Base-by-base conservation (phyloP, 2,888 invertebrate genomes). In the Bibio marci region DNA sequence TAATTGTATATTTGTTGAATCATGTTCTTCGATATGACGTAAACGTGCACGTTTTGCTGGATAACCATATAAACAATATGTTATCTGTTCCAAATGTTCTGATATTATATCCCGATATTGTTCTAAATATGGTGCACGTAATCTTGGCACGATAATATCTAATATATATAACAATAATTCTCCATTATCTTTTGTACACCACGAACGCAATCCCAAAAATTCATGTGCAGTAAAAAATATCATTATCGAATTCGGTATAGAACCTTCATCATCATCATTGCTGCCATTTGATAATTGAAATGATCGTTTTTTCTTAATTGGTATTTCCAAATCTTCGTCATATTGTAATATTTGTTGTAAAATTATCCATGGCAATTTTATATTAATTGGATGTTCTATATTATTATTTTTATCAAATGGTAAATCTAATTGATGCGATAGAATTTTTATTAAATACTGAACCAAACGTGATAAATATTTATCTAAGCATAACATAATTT, bases 41-140 rank as follows among this genome's bases (percentile, higher is more conserved):
- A 65, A 50, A 46, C 68, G 65, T 41, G 48, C 73, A 51, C 76
- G 78, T 52, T 74, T 80, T 41, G 71, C 75, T 1, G 83, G 83
- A 62, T 85, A 81, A 2, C 80, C 79, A 57, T 81, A 92, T 2
- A 94, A 64, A 56, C 94, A 94, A 57, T 74, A 90, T 42, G 71
- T 68, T 47, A 67, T 66, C 62, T 94, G 92, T 52, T 92, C 92
- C 52, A 91, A 66, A 47, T 80, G 75, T 48, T 80, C 78, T 42
- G 72, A 73, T 3, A 88, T 68, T 53, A 78, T 76, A 50, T 78
- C 76, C 34, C 76, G 64, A 22, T 70, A 66, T 34, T 67, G 63
- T 15, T 73, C 70, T 35, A 77, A 68, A 7, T 73, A 66, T 14
- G 79, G 76, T 1, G 76, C 72, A 42, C 75, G 67, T 30, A 81